Percentiles rank a stretch among this genome's conserved stretches.
phyloP scores from a whole-genome alignment of 2,113 vertebrate genomes.

The Nothoprocta perdicaria region DNA sequence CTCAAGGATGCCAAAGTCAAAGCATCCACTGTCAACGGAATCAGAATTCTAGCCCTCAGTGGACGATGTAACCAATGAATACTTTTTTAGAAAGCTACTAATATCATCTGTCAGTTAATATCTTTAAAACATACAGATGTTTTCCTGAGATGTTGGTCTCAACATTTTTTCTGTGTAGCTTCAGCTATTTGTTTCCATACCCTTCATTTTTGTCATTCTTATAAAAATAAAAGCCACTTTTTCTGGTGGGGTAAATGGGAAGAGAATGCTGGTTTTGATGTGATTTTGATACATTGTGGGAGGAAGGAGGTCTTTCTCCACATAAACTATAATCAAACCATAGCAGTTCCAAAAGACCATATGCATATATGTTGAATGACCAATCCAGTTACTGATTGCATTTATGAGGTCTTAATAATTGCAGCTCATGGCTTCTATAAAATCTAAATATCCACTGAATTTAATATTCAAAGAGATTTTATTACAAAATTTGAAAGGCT shows the following conservation, averaged over 20 bases:
- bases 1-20: not conserved
- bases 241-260: not conserved
- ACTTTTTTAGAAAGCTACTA: not conserved
- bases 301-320: not conserved
- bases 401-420: not conserved
- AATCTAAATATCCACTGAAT: not conserved
- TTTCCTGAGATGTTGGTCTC: not conserved
- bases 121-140: not conserved
- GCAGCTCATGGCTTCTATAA: not conserved
- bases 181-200: not conserved
- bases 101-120: not conserved
- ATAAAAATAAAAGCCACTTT: not conserved
- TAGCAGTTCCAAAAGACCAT: not conserved
- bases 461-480: not conserved
- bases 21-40: not conserved
- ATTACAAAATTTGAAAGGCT: not conserved
- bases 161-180: not conserved
- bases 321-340: not conserved
- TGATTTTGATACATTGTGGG: not conserved
- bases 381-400: not conserved
- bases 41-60: not conserved
- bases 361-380: not conserved
- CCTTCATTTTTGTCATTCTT: not conserved
- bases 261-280: not conserved
- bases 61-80: not conserved